Base-by-base conservation (phyloP, 2,113 vertebrate genomes). In the Leuciscus idus region DNA sequence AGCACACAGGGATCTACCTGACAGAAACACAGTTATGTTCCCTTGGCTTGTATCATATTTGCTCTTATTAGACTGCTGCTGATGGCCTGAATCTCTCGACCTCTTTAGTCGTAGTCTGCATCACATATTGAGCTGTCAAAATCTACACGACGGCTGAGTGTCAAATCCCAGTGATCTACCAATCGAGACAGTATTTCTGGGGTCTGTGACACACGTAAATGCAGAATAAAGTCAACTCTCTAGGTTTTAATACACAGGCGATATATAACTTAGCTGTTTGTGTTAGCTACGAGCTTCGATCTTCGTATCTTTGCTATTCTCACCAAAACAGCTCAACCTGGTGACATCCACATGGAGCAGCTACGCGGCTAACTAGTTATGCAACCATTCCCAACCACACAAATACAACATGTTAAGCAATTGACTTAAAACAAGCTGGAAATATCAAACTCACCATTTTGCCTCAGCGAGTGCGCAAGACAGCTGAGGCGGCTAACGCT, bases 361-460 rank as follows among this genome's bases (percentile, higher is more conserved):
- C 68, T 43, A 23, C 39, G 68, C 19, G 9, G 68, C 9, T 21
- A 21, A 10, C 17, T 43, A 12, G 68, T n/a, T 43, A 72, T 11
- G 10, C 68, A 72, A 43, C 21, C 36, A 72, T 43, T 11, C 10
- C 2, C 76, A 59, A 62, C 7, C 46, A 64, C 10, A 83, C 6
- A 52, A 30, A n/a, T 6, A 77, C 13, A 13, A 77, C 26, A 15
- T 6, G 1, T 50, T 23, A 43, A 33, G 19, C 26, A 30, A 19
- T 15, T 50, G 36, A 30, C 15, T 21, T 70, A 19, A 80, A 57
- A n/a, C 10, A 43, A 72, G 17, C 64, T 30, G 28, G 74, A 87
- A 78, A 76, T 70, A 75, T 84, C 81, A 64, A 70, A 81, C 91
- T 92, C 86, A 92, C 91, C 91, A 92, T 92, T 87, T 90, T 92